Evolutionary conservation across 2,797 vertebrate species (phyloP).

Genomic region (Acomys russatus): DNA sequence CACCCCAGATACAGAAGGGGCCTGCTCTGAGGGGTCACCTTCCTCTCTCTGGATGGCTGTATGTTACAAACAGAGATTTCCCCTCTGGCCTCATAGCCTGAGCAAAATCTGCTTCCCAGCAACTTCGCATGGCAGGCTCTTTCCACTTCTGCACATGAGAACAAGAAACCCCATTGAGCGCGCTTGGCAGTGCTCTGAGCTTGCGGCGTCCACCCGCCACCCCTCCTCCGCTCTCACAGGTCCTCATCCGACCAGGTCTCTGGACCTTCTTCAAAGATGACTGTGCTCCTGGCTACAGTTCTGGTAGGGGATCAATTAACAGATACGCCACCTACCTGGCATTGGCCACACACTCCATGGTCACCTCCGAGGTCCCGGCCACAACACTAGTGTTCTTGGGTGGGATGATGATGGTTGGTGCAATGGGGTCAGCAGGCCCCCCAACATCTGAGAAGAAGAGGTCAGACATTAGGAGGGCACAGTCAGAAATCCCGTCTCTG

Average conservation of each 20-base stretch:
- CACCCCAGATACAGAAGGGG: fast-evolving
- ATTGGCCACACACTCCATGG: constrained; percentile 98
- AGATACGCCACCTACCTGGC: constrained; percentile 90
- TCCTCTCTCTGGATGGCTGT: neutral
- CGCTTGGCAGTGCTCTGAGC: fast-evolving
- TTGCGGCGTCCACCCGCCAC: fast-evolving
- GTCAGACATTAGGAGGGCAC: constrained; percentile 14
- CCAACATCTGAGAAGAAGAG: constrained; percentile 92
- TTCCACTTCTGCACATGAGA: neutral
- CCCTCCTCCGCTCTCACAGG: neutral
- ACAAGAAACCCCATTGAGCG: fast-evolving
- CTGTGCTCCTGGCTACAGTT: fast-evolving
- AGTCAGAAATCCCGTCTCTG: neutral
- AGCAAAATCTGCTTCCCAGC: fast-evolving
- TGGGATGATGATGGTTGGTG: constrained; percentile 96
- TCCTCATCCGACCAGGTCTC: fast-evolving
- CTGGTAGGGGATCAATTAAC: neutral
- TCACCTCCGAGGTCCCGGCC: constrained; percentile 95
- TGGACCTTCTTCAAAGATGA: neutral
- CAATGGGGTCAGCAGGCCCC: constrained; percentile 97
- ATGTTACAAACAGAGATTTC: neutral
- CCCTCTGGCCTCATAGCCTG: neutral
- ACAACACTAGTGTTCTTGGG: constrained; percentile 97
- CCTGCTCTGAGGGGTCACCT: neutral
- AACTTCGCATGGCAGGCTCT: fast-evolving